Evolutionary conservation across 2,888 invertebrate genomes (phyloP).

Genomic region (Mesochorus sp.): DNA sequence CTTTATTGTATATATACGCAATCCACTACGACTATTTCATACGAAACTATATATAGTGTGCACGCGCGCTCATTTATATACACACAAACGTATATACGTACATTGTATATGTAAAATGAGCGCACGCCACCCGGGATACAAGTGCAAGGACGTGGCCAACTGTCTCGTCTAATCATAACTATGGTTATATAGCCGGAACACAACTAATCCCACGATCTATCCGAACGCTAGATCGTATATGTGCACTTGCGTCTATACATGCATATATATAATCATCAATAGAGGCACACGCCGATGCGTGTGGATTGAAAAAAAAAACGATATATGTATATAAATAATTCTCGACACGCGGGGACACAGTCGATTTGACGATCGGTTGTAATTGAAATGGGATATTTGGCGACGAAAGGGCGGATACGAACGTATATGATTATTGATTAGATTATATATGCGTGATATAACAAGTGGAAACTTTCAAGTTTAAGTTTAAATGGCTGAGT

Average conservation of each 20-base stretch:
- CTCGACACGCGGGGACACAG: conserved; percentile 29
- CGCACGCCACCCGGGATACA: conserved; percentile 62
- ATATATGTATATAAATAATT: no score
- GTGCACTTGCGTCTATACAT: conserved; percentile 31
- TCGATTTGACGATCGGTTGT: conserved; percentile 56
- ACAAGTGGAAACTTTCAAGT: not conserved
- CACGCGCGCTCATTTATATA: no score
- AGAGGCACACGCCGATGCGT: conserved; percentile 4
- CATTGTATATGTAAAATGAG: conserved; percentile 56
- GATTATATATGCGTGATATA: not conserved
- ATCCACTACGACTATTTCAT: not conserved
- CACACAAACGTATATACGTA: not conserved
- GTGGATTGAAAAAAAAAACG: conserved; percentile 49
- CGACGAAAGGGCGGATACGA: not conserved
- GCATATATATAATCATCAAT: not conserved
- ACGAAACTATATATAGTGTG: no score
- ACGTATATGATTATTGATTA: not conserved
- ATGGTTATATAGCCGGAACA: conserved; percentile 65
- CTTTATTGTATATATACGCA: not conserved
- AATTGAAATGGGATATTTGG: conserved; percentile 50
- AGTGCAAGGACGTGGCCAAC: conserved; percentile 75
- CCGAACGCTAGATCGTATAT: conserved; percentile 2
- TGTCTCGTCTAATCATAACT: conserved; percentile 81
- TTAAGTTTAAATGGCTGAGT: no score
- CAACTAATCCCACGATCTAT: conserved; percentile 73